Conservation (phyloP, 2,888 invertebrate species). For the Cryptops parisi region DNA sequence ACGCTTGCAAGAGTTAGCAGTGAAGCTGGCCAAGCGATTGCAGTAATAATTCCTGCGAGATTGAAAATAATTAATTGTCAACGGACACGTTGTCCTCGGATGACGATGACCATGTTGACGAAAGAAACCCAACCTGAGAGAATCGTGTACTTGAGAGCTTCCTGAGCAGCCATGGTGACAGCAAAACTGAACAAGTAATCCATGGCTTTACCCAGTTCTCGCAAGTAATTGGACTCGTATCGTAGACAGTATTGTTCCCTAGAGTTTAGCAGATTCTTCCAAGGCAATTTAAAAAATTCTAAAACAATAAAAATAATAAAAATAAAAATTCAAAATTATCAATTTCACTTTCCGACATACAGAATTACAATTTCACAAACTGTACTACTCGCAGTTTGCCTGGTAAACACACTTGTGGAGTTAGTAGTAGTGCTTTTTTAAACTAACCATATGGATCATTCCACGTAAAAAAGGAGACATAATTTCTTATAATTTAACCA, state of each 20-base stretch:
- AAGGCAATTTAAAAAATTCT: constrained; percentile 37
- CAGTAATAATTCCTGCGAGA: constrained; percentile 41
- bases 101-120: too few relatives aligned
- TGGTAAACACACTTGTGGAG: too few relatives aligned
- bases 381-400: too few relatives aligned
- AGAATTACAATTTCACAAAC: too few relatives aligned
- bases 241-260: constrained; percentile 48
- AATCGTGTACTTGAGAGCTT: constrained; percentile 47
- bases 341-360: too few relatives aligned
- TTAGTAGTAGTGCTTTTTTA: too few relatives aligned
- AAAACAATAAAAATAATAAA: constrained; percentile 14
- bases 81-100: too few relatives aligned
- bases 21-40: constrained; percentile 49
- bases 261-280: constrained; percentile 41
- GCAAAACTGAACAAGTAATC: constrained; percentile 45
- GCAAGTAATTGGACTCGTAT: constrained; percentile 45
- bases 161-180: constrained; percentile 44
- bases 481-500: too few relatives aligned
- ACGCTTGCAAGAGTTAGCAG: constrained; percentile 42
- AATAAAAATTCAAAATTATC: too few relatives aligned
- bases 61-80: neutral
- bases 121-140: constrained; percentile 42
- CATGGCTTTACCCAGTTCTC: constrained; percentile 44
- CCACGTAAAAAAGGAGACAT: too few relatives aligned
- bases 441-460: too few relatives aligned